A percentile compares a stretch with the other conserved stretches of the same genome.
Conservation (phyloP, 2,113 vertebrate genomes). For the Phylloscopus whistleri region DNA sequence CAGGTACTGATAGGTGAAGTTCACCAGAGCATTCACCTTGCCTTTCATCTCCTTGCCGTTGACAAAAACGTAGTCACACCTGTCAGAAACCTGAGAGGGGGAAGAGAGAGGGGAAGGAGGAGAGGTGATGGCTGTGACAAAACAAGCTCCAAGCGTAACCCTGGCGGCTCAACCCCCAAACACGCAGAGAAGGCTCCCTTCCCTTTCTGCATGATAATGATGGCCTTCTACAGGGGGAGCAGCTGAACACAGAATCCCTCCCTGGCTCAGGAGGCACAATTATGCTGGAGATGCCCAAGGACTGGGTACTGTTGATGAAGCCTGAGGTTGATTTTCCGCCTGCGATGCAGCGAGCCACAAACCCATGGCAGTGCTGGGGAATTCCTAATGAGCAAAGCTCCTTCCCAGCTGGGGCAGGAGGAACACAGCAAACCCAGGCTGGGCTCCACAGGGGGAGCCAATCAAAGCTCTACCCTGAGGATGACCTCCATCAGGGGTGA, state of each 20-base stretch:
- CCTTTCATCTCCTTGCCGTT: conserved; percentile 97
- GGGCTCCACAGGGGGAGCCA: not conserved
- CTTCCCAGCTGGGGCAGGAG: not conserved
- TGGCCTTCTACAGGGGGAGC: not conserved
- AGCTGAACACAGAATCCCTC: not conserved
- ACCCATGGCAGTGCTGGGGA: not conserved
- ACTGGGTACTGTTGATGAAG: not conserved
- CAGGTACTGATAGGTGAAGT: conserved; percentile 91
- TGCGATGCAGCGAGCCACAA: not conserved
- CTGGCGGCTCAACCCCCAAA: not conserved
- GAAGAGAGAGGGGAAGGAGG: not conserved
- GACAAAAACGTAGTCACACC: conserved; percentile 93
- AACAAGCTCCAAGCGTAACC: not conserved
- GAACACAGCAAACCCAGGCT: not conserved
- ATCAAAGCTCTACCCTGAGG: not conserved
- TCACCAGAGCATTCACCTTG: conserved; percentile 83
- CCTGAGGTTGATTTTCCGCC: not conserved
- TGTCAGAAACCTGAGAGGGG: conserved; percentile 84
- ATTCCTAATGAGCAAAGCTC: not conserved
- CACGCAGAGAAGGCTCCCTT: not conserved
- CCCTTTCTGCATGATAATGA: not conserved
- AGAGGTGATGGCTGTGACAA: not conserved
- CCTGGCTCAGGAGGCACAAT: not conserved
- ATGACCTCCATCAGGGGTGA: not conserved
- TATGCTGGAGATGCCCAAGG: not conserved